Evolutionary conservation across 2,113 vertebrate genomes (phyloP).

Genomic region (Semicossyphus pulcher): DNA sequence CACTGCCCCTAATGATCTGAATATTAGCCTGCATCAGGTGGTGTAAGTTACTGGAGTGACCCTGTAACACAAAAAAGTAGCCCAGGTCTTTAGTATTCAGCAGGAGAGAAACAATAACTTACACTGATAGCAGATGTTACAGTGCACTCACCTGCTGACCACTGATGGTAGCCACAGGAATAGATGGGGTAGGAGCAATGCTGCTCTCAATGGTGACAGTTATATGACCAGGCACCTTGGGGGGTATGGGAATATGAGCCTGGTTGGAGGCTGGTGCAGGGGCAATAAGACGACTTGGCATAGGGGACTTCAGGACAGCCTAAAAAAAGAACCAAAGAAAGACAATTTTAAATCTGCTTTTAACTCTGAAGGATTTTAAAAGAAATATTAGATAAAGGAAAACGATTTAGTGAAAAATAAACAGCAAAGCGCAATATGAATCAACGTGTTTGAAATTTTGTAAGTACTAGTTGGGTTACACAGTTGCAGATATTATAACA

Average conservation of each 20-base stretch:
- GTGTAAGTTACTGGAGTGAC: constrained; percentile 93
- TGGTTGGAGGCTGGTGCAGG: constrained; percentile 93
- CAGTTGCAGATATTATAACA: too few relatives aligned
- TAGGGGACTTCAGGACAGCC: constrained; percentile 91
- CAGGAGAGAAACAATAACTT: not conserved
- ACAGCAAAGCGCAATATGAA: not conserved
- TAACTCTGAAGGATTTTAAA: not conserved
- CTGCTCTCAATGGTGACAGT: constrained; percentile 94
- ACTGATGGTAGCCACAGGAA: constrained; percentile 98
- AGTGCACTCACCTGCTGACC: constrained; percentile 90
- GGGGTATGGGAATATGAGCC: constrained; percentile 86
- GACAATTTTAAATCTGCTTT: not conserved
- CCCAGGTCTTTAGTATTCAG: not conserved
- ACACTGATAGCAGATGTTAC: not conserved
- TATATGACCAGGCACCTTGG: constrained; percentile 94
- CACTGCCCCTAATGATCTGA: constrained; percentile 93
- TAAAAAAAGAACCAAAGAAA: constrained; percentile 49
- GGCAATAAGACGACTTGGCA: constrained; percentile 96
- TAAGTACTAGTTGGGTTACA: too few relatives aligned
- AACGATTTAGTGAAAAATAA: not conserved
- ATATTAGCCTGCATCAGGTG: constrained; percentile 94
- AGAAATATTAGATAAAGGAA: not conserved
- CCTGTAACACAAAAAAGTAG: constrained; percentile 79
- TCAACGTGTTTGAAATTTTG: not conserved
- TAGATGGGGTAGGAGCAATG: constrained; percentile 91